Percentiles rank a stretch among this genome's conserved stretches.
Conservation (phyloP, 2,888 invertebrate species). For the Tryphoninae sp. region DNA sequence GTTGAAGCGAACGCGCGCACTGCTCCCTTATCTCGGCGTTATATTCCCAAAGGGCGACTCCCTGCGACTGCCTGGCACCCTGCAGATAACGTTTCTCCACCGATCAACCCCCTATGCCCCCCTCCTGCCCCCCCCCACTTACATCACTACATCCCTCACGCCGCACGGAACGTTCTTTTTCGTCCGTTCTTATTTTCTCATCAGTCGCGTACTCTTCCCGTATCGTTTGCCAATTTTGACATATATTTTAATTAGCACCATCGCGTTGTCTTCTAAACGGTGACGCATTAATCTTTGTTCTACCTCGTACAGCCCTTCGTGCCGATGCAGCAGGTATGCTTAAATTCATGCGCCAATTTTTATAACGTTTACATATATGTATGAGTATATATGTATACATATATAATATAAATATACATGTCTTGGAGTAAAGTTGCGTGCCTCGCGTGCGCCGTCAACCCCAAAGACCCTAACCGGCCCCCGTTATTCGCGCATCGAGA, state of each 20-base stretch:
- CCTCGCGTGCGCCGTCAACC: slow-evolving; percentile 47
- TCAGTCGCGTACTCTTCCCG: no score
- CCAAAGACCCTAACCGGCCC: slow-evolving; percentile 17
- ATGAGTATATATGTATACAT: neutral
- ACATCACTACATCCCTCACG: neutral
- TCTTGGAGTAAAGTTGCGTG: slow-evolving; percentile 28
- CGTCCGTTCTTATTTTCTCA: slow-evolving; percentile 18
- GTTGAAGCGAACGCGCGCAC: slow-evolving; percentile 8
- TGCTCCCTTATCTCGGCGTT: slow-evolving; percentile 76
- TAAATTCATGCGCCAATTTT: no score
- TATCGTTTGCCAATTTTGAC: no score
- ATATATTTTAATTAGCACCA: no score
- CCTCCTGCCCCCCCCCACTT: neutral
- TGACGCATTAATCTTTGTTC: no score
- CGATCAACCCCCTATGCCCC: slow-evolving; percentile 53
- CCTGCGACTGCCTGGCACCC: slow-evolving; percentile 77
- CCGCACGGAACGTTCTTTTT: slow-evolving; percentile 11
- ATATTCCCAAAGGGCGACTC: slow-evolving; percentile 80
- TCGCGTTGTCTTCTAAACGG: no score
- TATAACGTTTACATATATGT: neutral
- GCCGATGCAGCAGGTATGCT: no score
- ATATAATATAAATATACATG: slow-evolving; percentile 18
- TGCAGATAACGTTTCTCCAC: slow-evolving; percentile 78
- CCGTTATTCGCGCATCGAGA: slow-evolving; percentile 54
- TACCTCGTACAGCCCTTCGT: no score